Evolutionary conservation across 2,113 vertebrate species (phyloP).

Genomic region (Oreochromis tanganicae): DNA sequence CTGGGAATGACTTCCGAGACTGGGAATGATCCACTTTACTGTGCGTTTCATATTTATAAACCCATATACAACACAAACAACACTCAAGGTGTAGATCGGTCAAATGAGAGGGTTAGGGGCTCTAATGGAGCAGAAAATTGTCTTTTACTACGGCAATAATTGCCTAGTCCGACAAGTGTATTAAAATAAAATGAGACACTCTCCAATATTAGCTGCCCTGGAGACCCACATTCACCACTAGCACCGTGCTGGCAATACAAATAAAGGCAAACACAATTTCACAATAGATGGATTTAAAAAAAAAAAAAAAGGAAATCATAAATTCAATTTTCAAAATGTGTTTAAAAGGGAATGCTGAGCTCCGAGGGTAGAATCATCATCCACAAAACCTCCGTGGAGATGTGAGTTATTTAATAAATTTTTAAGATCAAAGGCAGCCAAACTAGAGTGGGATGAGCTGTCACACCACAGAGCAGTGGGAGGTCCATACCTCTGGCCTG

Average conservation of each 20-base stretch:
- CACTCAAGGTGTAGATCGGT: background rate
- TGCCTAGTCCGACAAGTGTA: background rate
- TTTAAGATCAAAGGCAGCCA: background rate
- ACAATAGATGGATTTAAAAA: background rate
- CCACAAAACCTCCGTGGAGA: background rate
- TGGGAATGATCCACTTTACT: background rate
- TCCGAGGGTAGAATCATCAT: background rate
- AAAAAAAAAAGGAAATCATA: background rate
- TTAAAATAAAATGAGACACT: constrained; percentile 4
- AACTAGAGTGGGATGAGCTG: background rate
- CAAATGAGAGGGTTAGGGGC: background rate
- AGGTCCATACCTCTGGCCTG: constrained; percentile 70
- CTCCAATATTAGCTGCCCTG: constrained; percentile 9
- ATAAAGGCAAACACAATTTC: background rate
- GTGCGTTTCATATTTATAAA: background rate
- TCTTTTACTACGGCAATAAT: background rate
- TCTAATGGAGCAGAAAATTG: constrained; percentile 23
- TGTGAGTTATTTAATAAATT: background rate
- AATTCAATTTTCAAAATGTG: background rate
- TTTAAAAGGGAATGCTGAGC: background rate
- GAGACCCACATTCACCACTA: background rate
- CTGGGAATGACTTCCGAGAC: background rate
- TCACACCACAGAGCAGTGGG: background rate
- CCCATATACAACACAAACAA: background rate
- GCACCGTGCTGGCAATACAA: background rate